phyloP scores from a whole-genome alignment of 2,113 vertebrate species.

The Jacana jacana region DNA sequence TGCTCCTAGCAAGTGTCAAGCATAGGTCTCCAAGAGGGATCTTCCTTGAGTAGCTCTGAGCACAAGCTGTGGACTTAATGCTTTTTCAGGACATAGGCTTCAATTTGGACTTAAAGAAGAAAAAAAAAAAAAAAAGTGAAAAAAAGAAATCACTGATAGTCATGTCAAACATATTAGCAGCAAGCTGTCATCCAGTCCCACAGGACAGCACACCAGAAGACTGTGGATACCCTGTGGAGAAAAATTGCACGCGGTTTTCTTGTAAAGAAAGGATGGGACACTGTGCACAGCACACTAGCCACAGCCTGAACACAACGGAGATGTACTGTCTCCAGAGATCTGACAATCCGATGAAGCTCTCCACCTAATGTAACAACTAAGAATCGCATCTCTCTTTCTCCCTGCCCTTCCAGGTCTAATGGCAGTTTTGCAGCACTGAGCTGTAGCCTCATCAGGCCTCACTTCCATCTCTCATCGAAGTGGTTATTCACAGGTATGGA shows the following conservation, averaged over 20 bases:
- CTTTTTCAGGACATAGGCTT: not conserved
- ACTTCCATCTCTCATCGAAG: not conserved
- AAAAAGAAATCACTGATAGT: not conserved
- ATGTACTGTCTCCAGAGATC: not conserved
- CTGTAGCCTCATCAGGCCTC: not conserved
- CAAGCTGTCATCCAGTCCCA: not conserved
- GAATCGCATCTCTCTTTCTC: not conserved
- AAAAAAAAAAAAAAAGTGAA: not conserved
- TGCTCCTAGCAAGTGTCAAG: not conserved
- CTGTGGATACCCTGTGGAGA: not conserved
- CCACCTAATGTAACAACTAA: not conserved
- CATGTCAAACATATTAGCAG: not conserved
- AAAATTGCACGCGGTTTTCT: not conserved
- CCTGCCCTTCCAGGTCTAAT: not conserved
- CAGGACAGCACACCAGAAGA: not conserved
- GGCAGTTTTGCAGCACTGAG: not conserved
- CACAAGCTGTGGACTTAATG: not conserved
- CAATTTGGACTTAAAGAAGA: not conserved
- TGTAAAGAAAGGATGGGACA: not conserved
- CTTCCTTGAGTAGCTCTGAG: not conserved
- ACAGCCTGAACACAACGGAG: not conserved
- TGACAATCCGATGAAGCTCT: not conserved
- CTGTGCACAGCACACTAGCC: not conserved
- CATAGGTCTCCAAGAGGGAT: not conserved
- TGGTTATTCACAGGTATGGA: not conserved